These are phyloP conservation scores for Phoxinus dragarum DNA, from an alignment of 2,797 vertebrate species.

Conservation along the genomic window DNA sequence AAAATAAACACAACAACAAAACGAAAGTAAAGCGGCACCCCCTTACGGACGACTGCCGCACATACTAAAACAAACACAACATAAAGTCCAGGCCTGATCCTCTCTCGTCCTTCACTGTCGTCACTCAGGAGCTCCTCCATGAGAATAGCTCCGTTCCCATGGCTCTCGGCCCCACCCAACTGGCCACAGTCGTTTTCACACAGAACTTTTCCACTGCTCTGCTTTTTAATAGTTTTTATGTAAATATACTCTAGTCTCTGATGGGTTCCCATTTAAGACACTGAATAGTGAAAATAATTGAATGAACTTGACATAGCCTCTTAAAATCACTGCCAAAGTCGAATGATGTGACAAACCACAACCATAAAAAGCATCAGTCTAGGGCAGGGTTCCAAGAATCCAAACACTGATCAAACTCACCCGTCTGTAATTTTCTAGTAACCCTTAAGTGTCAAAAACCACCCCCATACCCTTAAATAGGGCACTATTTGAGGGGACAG, in stretches of 20 bases:
- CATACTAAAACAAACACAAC: not conserved
- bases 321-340: not conserved
- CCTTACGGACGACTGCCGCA: too few species aligned
- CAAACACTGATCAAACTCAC: not conserved
- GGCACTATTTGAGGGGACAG: too few species aligned
- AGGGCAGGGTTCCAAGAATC: not conserved
- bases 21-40: too few species aligned
- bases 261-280: not conserved
- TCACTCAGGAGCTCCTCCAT: not conserved
- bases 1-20: too few species aligned
- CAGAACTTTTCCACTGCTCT: not conserved
- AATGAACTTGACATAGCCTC: not conserved
- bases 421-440: not conserved
- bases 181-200: too few species aligned
- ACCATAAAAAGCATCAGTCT: not conserved
- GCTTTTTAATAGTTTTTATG: not conserved
- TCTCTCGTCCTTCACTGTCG: not conserved
- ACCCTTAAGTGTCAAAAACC: not conserved
- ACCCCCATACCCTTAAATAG: too few species aligned
- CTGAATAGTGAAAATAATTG: not conserved
- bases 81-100: not conserved
- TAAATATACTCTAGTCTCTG: not conserved
- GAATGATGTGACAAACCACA: not conserved
- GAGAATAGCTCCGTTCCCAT: too few species aligned
- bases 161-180: too few species aligned